Base-by-base conservation (phyloP, 2,888 invertebrate species). In the Diachrysia chrysitis region DNA sequence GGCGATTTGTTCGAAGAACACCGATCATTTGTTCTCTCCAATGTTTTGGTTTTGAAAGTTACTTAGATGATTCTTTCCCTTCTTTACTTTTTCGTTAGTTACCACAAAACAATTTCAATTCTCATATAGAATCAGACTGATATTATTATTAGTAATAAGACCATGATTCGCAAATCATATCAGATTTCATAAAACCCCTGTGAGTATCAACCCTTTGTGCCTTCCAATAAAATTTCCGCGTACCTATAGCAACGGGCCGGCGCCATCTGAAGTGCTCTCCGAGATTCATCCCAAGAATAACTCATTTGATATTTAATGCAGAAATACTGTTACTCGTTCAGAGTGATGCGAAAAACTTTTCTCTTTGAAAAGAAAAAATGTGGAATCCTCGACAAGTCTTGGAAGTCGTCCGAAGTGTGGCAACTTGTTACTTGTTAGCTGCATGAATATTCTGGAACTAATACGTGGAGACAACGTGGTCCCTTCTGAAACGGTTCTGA, bases 391-490 rank as follows among this genome's bases (percentile, higher is more conserved):
- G 32, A 63, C 68, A 77, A 63, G 76, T 78, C 69, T 56, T 9
- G 64, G 62, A 78, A 78, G 69, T 81, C 70, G 69, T 63, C 54
- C 51, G 63, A 75, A 81, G 81, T 74, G 73, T 78, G 67, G 73
- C 78, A 78, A 81, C 77, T 77, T 78, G 73, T 70, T 69, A 76
- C 73, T 69, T 71, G 81, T 73, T 63, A 79, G 76, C 59, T 66
- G 74, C 83, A 85, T 88, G 86, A 87, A 87, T 87, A 86, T 85
- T 88, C 82, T 70, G 75, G 69, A 83, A 83, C 80, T 82, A 83
- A 85, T 85, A 81, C 84, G 79, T 79, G 78, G 53, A 76, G 81
- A 78, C 73, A 73, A 78, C 69, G 62, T 67, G 55, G 73, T 71
- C 74, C 76, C 76, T 76, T 71, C 78, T 85, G 80, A 82, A 83